These are phyloP conservation scores for Macrostomum cliftonense DNA, from an alignment of 2,888 invertebrate genomes.

Conservation along the genomic window DNA sequence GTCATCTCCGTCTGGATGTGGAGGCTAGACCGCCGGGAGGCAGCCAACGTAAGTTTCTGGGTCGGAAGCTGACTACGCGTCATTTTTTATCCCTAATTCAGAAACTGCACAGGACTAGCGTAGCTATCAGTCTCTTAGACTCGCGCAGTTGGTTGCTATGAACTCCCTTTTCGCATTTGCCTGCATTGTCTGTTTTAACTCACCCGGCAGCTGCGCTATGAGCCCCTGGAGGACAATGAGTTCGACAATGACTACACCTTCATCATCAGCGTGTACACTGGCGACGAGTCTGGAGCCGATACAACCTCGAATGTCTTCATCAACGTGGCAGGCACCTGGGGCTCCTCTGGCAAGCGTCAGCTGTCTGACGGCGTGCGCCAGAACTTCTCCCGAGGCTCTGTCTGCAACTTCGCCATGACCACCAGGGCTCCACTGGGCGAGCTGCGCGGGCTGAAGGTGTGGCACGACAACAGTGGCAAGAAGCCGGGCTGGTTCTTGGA, in stretches of 20 bases:
- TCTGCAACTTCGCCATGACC: slow-evolving; percentile 15
- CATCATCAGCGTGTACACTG: slow-evolving; percentile 16
- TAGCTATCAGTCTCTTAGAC: no score
- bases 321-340: slow-evolving; percentile 14
- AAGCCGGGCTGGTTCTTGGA: slow-evolving; percentile 16
- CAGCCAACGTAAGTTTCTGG: slow-evolving; percentile 11
- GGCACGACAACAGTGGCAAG: slow-evolving; percentile 15
- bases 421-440: slow-evolving; percentile 13
- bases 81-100: no score
- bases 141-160: no score
- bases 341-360: slow-evolving; percentile 11
- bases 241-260: slow-evolving; percentile 12
- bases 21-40: slow-evolving; percentile 13
- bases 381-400: slow-evolving; percentile 16
- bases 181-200: no score
- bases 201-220: slow-evolving; percentile 16
- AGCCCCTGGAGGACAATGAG: slow-evolving; percentile 15
- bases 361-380: slow-evolving; percentile 14
- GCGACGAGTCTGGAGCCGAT: slow-evolving; percentile 10
- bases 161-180: no score
- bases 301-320: slow-evolving; percentile 14
- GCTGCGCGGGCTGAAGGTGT: slow-evolving; percentile 14
- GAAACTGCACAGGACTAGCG: no score
- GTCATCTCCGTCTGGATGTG: slow-evolving; percentile 12
- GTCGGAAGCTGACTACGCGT: no score